Conservation (phyloP, 1,140 invertebrate species). For the Anadara kagoshimensis region DNA sequence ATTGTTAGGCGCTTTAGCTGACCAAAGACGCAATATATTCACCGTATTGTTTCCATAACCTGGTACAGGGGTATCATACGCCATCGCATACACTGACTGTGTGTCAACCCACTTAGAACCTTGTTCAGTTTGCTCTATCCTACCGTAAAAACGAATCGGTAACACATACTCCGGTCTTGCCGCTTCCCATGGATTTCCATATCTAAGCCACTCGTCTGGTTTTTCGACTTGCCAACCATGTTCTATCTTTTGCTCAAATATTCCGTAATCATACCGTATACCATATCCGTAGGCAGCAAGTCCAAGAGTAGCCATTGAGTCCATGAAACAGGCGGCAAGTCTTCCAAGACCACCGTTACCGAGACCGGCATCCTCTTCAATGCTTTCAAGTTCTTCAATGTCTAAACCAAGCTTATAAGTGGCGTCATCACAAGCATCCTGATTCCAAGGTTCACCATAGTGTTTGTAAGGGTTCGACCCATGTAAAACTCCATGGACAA, state of each 20-base stretch:
- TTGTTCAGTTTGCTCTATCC: conserved; percentile 87
- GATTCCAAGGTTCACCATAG: conserved; percentile 99
- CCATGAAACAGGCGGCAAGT: conserved; percentile 97
- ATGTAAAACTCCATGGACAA: conserved; percentile 99
- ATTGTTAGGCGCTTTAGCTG: conserved; percentile 95
- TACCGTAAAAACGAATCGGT: conserved; percentile 96
- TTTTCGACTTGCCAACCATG: conserved; percentile 98
- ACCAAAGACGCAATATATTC: conserved; percentile 97
- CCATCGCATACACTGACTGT: conserved; percentile 94
- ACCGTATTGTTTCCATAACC: conserved; percentile 98
- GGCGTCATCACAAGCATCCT: conserved; percentile 97
- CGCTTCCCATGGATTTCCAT: conserved; percentile 98
- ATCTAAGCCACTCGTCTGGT: conserved; percentile 96
- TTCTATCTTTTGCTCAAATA: conserved; percentile 96
- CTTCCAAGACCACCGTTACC: conserved; percentile 99
- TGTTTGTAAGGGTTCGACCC: conserved; percentile 97
- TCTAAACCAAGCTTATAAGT: conserved; percentile 98
- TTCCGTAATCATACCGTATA: conserved; percentile 99
- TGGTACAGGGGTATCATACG: conserved; percentile 97
- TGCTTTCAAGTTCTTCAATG: conserved; percentile 97
- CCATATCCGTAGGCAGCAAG: conserved; percentile 99
- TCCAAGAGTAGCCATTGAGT: conserved; percentile 98
- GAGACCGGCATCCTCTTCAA: conserved; percentile 99
- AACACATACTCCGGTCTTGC: conserved; percentile 92
- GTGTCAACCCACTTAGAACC: conserved; percentile 89